Evolutionary conservation across 1,140 invertebrate species (phyloP), one percentile per base, ranked within the genome.

Genomic region (Drosophila baimaii): DNA sequence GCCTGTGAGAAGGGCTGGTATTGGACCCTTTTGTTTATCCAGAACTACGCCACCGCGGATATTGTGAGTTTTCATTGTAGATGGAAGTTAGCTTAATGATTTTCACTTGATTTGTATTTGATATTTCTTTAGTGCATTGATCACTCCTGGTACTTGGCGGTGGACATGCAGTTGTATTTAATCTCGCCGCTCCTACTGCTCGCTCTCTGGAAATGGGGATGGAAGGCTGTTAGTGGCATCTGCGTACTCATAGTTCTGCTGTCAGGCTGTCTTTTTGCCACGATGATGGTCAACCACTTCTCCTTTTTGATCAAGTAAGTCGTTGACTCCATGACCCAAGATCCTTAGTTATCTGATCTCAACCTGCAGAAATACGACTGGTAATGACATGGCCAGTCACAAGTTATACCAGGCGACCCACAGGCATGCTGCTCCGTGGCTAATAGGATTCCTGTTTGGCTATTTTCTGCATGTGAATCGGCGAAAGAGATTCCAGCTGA

Each of bases 161-260:
- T 49, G 25, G 46, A 49, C 84, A 96, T 96, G 71, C 96, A 97
- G 90, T 93, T 97, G 49, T 97, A 96, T 90, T 92, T 97, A 55
- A 85, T 97, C 7, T 95, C 96, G 6, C 95, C 96, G 1, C 91
- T 96, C n/a, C 93, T 97, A 54, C 93, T 97, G 54, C 94, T 94
- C 79, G 93, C 94, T 12, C 79, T 95, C 17, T 95, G 94, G 93
- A 94, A 93, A 61, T 95, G 94, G 93, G 92, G 93, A 9, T 81
- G 70, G 35, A 81, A 69, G 47, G 74, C 65, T 8, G 75, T 79
- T 1, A 37, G 59, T 21, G 68, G 61, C 5, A 81, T 88, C 8
- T 54, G 72, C 5, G 25, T 81, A 2, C 31, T 84, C 0, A 65
- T 88, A 39, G n/a, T 77, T 0, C 33, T 77, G n/a, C 57, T 81